phyloP scores from a whole-genome alignment of 2,888 invertebrate species.

The Agonopterix subpropinquella region DNA sequence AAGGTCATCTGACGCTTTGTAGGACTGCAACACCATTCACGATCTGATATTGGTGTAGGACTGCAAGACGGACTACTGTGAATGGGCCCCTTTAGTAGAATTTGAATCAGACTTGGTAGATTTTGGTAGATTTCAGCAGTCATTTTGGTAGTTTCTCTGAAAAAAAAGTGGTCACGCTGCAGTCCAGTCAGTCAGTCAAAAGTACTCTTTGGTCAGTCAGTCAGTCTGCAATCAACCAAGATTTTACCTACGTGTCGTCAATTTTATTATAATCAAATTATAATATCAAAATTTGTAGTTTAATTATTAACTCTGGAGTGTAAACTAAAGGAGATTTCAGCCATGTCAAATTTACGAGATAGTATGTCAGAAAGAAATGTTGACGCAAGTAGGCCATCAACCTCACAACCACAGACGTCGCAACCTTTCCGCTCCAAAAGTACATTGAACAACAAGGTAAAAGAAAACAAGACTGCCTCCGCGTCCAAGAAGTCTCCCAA shows the following conservation, averaged over 20 bases:
- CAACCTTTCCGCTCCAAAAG: constrained; percentile 31
- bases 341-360: constrained; percentile 36
- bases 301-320: neutral
- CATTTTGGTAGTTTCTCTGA: too few species aligned
- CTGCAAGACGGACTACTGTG: too few species aligned
- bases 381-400: constrained; percentile 29
- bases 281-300: constrained; percentile 6
- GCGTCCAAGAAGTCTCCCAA: constrained; percentile 17
- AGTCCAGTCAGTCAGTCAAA: too few species aligned
- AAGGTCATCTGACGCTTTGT: too few species aligned
- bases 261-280: neutral
- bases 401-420: constrained; percentile 30
- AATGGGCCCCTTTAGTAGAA: too few species aligned
- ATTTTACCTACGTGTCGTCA: neutral
- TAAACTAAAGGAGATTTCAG: constrained; percentile 5
- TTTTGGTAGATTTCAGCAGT: too few species aligned
- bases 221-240: too few species aligned
- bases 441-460: constrained; percentile 23
- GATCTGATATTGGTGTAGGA: too few species aligned
- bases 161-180: too few species aligned
- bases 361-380: constrained; percentile 28
- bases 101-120: too few species aligned
- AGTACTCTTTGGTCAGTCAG: too few species aligned
- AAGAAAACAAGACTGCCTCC: constrained; percentile 19
- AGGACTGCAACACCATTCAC: too few species aligned